phyloP scores from a whole-genome alignment of 2,797 vertebrate species.

The Miichthys miiuy region DNA sequence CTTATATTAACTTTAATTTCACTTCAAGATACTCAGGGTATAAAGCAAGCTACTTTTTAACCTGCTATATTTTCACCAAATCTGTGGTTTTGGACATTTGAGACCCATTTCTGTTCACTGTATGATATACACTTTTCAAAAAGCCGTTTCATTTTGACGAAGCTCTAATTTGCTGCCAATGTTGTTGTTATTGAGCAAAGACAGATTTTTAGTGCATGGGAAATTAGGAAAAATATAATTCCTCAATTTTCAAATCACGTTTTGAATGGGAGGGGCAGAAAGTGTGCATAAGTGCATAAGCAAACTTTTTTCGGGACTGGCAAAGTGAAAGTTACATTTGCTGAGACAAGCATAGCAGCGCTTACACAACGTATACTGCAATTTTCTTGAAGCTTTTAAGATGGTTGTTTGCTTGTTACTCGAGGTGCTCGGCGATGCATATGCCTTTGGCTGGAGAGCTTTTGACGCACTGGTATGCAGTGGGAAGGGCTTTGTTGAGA shows the following conservation, averaged over 20 bases:
- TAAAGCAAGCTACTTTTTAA: conserved; percentile 4
- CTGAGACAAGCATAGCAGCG: conserved; percentile 66
- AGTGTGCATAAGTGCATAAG: neutral
- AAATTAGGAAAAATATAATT: conserved; percentile 57
- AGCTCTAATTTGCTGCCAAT: conserved; percentile 39
- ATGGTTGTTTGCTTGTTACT: conserved; percentile 45
- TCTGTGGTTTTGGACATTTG: conserved; percentile 32
- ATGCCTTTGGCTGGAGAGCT: conserved; percentile 28
- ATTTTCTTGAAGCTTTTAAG: conserved; percentile 54
- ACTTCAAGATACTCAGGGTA: neutral
- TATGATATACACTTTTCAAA: conserved; percentile 26
- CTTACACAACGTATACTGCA: conserved; percentile 41
- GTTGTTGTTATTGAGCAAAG: conserved; percentile 53
- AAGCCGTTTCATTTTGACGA: conserved; percentile 23
- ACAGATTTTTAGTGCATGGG: conserved; percentile 25
- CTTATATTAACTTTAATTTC: conserved; percentile 5
- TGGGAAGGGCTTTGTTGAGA: conserved; percentile 23
- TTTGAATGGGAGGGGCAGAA: conserved; percentile 37
- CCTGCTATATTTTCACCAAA: neutral
- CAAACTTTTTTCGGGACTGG: conserved; percentile 37
- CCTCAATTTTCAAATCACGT: conserved; percentile 44
- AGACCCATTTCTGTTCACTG: conserved; percentile 16
- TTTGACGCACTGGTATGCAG: conserved; percentile 25
- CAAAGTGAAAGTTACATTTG: conserved; percentile 54
- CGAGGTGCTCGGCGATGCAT: neutral